Evolutionary conservation across 2,113 vertebrate genomes (phyloP).

Genomic region (Pogonocichla stellata): DNA sequence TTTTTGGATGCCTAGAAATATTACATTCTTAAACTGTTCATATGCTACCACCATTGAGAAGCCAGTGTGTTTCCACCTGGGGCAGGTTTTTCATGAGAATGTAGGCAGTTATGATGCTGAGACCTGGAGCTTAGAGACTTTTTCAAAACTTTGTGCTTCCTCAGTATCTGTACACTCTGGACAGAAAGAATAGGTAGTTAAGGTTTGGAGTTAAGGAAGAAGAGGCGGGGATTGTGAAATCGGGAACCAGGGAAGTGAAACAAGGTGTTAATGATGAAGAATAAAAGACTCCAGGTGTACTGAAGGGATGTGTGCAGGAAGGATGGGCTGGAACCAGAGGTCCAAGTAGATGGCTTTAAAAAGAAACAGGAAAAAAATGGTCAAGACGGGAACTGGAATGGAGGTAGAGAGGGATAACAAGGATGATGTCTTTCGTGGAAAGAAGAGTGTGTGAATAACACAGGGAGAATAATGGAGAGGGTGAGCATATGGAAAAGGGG

Average conservation of each 20-base stretch:
- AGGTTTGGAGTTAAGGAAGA: neutral
- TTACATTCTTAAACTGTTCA: neutral
- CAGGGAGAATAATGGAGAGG: neutral
- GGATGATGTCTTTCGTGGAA: accelerated
- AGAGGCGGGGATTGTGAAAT: neutral
- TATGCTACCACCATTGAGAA: neutral
- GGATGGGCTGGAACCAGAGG: neutral
- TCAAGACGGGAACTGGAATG: neutral
- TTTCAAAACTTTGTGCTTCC: neutral
- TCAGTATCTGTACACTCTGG: neutral
- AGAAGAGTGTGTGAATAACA: neutral
- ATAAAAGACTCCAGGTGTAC: neutral
- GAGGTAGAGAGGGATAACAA: neutral
- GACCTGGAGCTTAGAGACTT: neutral
- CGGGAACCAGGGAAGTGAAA: neutral
- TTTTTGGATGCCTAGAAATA: neutral
- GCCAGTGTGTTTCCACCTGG: neutral
- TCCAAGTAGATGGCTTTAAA: neutral
- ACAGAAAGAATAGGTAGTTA: neutral
- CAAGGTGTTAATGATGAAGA: neutral
- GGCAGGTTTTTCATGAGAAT: neutral
- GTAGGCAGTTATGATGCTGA: neutral
- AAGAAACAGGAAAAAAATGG: neutral
- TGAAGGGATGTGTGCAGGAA: neutral
- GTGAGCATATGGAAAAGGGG: neutral